Base-by-base conservation (phyloP, 2,797 vertebrate species). In the Poecilia gillii region DNA sequence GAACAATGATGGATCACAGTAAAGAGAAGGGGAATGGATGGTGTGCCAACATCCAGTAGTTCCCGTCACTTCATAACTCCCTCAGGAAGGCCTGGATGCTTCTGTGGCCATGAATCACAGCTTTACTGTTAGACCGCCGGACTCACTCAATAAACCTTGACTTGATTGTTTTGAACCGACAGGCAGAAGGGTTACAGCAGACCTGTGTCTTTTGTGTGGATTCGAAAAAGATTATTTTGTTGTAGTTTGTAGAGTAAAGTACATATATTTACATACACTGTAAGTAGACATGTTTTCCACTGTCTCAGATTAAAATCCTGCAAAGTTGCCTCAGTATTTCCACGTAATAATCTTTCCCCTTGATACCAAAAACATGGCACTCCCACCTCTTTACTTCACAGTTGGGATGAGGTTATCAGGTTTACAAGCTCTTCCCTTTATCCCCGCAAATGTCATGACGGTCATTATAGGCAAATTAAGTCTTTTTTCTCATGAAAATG, bases 51-150 rank as follows among this genome's bases (percentile, higher is more conserved):
- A 70, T 84, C 85, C 81, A 84, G 75, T 84, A 18, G 80, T 82
- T 84, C 76, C 68, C 76, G 81, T 88, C 73, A 64, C 71, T 77
- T 82, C 78, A 85, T 80, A 71, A 85, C 81, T 84, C 84, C 81
- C 86, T 2, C 45, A n/a, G 80, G 81, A 79, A 75, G 28, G 45
- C 46, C 33, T 47, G 62, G 53, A 62, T 71, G 74, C 68, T 83
- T 53, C 28, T 74, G 77, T 75, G 75, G 72, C 76, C 73, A 39
- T 72, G 72, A 73, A 73, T 82, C 70, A 72, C 64, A 70, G 79
- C 76, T 77, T 75, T 81, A 88, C 78, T 73, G 79, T 82, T 85
- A 86, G 75, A 71, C 77, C 25, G 72, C 76, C 68, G 11, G 57
- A 79, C 45, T 81, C 25, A 0, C 75, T 89, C 82, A 81, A 89